Conservation (phyloP, 35 echinoderm and acorn worm species). For the Eucidaris tribuloides region DNA sequence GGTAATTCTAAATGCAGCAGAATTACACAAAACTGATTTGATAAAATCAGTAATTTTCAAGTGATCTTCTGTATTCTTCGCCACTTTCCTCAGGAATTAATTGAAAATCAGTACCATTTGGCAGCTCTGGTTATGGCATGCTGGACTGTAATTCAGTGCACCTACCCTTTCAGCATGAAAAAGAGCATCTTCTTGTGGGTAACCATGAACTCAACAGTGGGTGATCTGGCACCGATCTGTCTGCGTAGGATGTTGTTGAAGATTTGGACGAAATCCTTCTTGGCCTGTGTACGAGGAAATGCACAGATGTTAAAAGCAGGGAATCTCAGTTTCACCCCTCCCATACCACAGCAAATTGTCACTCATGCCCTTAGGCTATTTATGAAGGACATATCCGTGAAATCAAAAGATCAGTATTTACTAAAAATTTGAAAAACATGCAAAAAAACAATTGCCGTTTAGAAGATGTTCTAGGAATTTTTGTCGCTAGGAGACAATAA, state of each 20-base stretch:
- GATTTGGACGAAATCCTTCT: slow-evolving; percentile 97
- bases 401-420: too few relatives aligned
- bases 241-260: slow-evolving; percentile 85
- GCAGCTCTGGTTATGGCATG: not conserved
- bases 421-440: too few relatives aligned
- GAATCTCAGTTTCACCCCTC: too few relatives aligned
- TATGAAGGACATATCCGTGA: too few relatives aligned
- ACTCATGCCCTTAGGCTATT: too few relatives aligned
- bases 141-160: not conserved
- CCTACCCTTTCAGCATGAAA: slow-evolving; percentile 74
- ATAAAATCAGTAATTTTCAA: not conserved
- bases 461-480: too few relatives aligned
- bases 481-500: too few relatives aligned
- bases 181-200: slow-evolving; percentile 45
- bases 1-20: not conserved
- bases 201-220: slow-evolving; percentile 76
- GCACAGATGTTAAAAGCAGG: too few relatives aligned
- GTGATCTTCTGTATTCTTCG: not conserved
- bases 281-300: slow-evolving; percentile 55
- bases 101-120: not conserved
- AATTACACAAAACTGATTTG: not conserved
- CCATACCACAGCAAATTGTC: too few relatives aligned
- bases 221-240: slow-evolving; percentile 66
- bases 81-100: not conserved
- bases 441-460: too few relatives aligned